phyloP scores from a whole-genome alignment of 2,888 invertebrate genomes.

The Leucophenga montana region DNA sequence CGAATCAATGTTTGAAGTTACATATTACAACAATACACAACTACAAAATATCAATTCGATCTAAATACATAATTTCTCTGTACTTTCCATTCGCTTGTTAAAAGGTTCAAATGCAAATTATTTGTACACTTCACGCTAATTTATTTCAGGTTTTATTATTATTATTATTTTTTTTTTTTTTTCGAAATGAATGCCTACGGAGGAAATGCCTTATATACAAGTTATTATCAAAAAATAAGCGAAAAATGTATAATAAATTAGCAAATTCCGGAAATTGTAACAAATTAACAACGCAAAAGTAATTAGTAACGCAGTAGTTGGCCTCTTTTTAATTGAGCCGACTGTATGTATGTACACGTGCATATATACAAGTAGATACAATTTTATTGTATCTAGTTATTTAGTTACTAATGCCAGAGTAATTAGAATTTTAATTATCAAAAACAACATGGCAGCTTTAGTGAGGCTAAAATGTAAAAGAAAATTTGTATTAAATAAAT shows the following conservation, averaged over 20 bases:
- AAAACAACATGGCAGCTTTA: slow-evolving; percentile 5
- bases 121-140: slow-evolving; percentile 38
- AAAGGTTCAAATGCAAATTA: slow-evolving; percentile 49
- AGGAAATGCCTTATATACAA: slow-evolving; percentile 50
- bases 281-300: slow-evolving; percentile 68
- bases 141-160: slow-evolving; percentile 39
- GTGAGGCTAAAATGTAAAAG: background rate
- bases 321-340: slow-evolving; percentile 29
- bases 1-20: too few species aligned
- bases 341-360: background rate
- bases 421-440: slow-evolving; percentile 25
- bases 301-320: slow-evolving; percentile 65
- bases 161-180: background rate
- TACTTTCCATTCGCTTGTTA: too few species aligned
- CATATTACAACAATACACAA: too few species aligned
- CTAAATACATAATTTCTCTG: too few species aligned
- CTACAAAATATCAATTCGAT: too few species aligned
- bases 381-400: background rate
- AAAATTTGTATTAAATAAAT: background rate
- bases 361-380: too few species aligned
- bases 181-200: slow-evolving; percentile 18
- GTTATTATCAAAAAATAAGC: slow-evolving; percentile 44
- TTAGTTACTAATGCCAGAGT: background rate
- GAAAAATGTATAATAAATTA: slow-evolving; percentile 51
- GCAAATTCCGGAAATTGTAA: slow-evolving; percentile 69